Base-by-base conservation (phyloP, 1,140 invertebrate genomes). In the Atta colombica region DNA sequence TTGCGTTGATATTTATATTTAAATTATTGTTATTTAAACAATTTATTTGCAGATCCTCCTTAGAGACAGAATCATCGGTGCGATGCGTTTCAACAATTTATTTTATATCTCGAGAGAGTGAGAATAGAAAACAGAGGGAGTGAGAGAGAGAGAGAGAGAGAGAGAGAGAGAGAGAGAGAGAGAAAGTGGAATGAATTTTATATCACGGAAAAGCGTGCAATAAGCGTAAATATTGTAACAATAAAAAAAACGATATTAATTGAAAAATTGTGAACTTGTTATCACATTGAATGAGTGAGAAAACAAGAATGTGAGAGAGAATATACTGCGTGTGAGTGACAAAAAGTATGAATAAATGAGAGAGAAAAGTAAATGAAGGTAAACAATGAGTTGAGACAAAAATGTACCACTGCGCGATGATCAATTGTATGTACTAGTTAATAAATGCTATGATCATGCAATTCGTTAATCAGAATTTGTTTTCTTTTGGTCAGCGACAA, bases 211-310 rank as follows among this genome's bases (percentile, higher is more conserved):
- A 93, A 94, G 92, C 91, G 93, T 95, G 94, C 94, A 95, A 95
- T 95, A 94, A 95, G 93, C 93, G 90, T 93, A 91, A 93, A 93
- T 94, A 94, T 94, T 94, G 93, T 94, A 95, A 94, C 93, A 94
- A 92, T 94, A 93, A 94, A 91, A 72, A 90, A 93, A 91, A 93
- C 93, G 91, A 92, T 94, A 94, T 94, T 93, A 92, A 94, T 90
- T 94, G 91, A 91, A 94, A 91, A 94, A 93, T 90, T 89, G 89
- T 91, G 92, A 93, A 93, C 93, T 94, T 94, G 93, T 94, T 94
- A 92, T 92, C 94, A 93, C 84, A 88, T 93, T 93, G 90, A 93
- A 92, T 63, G 61, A 75, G 66, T 58, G 85, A 75, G 68, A 85
- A 69, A 53, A 86, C 77, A 61, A 87, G 60, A 49, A 80, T 63